A percentile compares a stretch with the other conserved stretches of the same genome.
Conservation (phyloP, 2,113 vertebrate species). For the Thoracochromis brauschi region DNA sequence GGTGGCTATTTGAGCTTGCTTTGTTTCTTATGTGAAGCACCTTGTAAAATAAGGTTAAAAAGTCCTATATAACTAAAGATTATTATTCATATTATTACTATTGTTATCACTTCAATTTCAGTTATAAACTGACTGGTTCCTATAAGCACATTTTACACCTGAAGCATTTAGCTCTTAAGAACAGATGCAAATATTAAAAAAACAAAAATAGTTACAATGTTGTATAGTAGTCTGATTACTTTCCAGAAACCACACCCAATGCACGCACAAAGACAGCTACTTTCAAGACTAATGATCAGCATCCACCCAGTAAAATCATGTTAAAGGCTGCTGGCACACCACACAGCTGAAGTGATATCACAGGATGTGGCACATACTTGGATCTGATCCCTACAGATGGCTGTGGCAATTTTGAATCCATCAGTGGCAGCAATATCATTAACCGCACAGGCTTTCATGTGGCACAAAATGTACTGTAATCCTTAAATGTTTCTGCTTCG, state of each 20-base stretch:
- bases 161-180: neutral
- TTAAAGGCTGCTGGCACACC: slow-evolving; percentile 2
- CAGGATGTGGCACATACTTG: slow-evolving; percentile 51
- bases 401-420: slow-evolving; percentile 35
- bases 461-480: slow-evolving; percentile 42
- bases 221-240: neutral
- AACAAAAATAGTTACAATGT: neutral
- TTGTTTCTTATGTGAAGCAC: neutral
- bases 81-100: neutral
- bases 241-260: neutral
- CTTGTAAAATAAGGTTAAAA: neutral
- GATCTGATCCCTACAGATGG: slow-evolving; percentile 58
- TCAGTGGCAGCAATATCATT: slow-evolving; percentile 37
- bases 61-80: neutral
- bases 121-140: neutral
- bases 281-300: neutral
- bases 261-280: neutral
- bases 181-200: rapidly evolving
- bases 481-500: slow-evolving; percentile 32
- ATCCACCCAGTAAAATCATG: neutral
- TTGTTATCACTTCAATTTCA: neutral
- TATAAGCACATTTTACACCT: neutral
- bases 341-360: slow-evolving; percentile 26
- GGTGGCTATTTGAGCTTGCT: neutral
- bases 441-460: slow-evolving; percentile 29